A percentile compares a stretch with the other conserved stretches of the same genome.
Conservation (phyloP, 1,140 invertebrate genomes). For the Macrocentrus cingulum region DNA sequence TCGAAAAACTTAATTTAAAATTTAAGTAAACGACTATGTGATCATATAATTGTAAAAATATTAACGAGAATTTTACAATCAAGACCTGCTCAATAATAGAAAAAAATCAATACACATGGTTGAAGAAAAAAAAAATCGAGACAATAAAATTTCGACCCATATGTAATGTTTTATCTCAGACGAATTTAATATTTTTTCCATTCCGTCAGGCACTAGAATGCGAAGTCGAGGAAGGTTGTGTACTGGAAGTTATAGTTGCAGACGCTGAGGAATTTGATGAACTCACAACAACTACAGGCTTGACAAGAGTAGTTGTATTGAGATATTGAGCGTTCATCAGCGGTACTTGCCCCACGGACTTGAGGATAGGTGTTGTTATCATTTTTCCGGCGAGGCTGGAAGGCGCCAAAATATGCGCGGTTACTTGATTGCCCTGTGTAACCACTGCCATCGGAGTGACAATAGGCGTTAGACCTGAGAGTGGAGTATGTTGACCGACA, state of each 20-base stretch:
- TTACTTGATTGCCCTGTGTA: constrained; percentile 57
- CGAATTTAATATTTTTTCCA: constrained; percentile 38
- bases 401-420: constrained; percentile 53
- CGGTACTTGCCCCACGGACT: constrained; percentile 55
- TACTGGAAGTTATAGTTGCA: constrained; percentile 42
- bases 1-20: background rate
- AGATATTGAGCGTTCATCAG: constrained; percentile 59
- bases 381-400: constrained; percentile 55
- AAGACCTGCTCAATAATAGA: too few species aligned
- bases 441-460: constrained; percentile 59
- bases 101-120: background rate
- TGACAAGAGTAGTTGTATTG: constrained; percentile 56
- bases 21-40: background rate
- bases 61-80: background rate
- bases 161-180: constrained; percentile 39
- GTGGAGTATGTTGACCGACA: constrained; percentile 51
- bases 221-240: constrained; percentile 46
- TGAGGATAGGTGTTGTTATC: constrained; percentile 55
- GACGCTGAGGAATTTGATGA: constrained; percentile 42
- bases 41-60: background rate
- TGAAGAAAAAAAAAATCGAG: background rate
- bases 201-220: constrained; percentile 55
- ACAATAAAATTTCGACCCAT: background rate
- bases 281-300: constrained; percentile 56
- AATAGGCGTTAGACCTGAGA: constrained; percentile 54